These are phyloP conservation scores for Tachina fera DNA, from an alignment of 2,888 invertebrate species.

Conservation along the genomic window DNA sequence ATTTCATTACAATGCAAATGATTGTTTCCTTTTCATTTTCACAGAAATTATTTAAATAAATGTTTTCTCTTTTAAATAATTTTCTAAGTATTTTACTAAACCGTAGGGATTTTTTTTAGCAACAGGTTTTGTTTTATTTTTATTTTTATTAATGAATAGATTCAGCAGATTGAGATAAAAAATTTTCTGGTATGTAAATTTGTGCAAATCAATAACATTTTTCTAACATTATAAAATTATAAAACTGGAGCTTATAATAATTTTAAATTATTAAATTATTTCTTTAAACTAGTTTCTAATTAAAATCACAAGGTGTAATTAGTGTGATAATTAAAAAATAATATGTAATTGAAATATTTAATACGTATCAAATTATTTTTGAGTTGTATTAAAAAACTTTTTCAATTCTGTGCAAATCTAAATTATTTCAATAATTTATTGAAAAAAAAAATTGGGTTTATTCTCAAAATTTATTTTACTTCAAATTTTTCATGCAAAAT, in stretches of 20 bases:
- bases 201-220: neutral
- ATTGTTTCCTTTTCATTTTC: slow-evolving; percentile 19
- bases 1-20: slow-evolving; percentile 20
- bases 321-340: too few relatives aligned
- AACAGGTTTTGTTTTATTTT: slow-evolving; percentile 17
- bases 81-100: neutral
- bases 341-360: too few relatives aligned
- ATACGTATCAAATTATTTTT: too few relatives aligned
- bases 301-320: too few relatives aligned
- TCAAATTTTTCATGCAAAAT: too few relatives aligned
- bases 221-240: neutral
- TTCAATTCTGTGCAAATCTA: too few relatives aligned
- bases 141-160: neutral
- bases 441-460: too few relatives aligned
- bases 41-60: neutral
- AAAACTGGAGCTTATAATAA: neutral
- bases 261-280: neutral
- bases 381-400: too few relatives aligned
- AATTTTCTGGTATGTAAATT: slow-evolving; percentile 23
- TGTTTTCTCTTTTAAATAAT: neutral
- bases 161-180: neutral
- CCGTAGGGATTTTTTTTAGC: slow-evolving; percentile 2
- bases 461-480: too few relatives aligned
- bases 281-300: neutral
- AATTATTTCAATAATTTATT: too few relatives aligned